phyloP scores from a whole-genome alignment of 2,888 invertebrate genomes.

The Aleiodes leptofemur region DNA sequence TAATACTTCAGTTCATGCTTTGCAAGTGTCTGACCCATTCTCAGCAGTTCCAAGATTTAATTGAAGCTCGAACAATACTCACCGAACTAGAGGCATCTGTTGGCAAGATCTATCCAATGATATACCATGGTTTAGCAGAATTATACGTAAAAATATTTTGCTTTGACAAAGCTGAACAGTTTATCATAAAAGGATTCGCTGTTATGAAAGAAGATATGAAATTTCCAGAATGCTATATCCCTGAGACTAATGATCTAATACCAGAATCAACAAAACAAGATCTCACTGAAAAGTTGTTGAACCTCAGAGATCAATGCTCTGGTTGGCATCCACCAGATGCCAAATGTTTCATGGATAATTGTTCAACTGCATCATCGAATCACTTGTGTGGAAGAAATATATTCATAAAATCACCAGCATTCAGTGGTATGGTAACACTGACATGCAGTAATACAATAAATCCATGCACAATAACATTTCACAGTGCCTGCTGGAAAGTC shows the following conservation, averaged over 20 bases:
- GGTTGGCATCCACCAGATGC: slow-evolving; percentile 64
- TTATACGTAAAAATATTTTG: slow-evolving; percentile 61
- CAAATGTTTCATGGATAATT: slow-evolving; percentile 59
- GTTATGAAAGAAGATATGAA: slow-evolving; percentile 47
- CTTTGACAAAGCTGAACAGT: slow-evolving; percentile 58
- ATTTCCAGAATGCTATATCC: slow-evolving; percentile 56
- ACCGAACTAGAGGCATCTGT: slow-evolving; percentile 51
- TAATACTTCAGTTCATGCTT: slow-evolving; percentile 24
- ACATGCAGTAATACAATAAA: slow-evolving; percentile 59
- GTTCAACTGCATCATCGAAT: slow-evolving; percentile 53
- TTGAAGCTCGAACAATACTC: slow-evolving; percentile 54
- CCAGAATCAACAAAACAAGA: slow-evolving; percentile 50
- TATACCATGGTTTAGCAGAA: slow-evolving; percentile 59
- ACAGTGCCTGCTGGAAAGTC: slow-evolving; percentile 64
- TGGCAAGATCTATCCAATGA: slow-evolving; percentile 56
- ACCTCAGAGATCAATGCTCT: slow-evolving; percentile 56
- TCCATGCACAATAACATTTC: slow-evolving; percentile 62
- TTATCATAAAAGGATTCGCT: slow-evolving; percentile 53
- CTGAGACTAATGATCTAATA: slow-evolving; percentile 58
- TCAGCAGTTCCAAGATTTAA: slow-evolving; percentile 51
- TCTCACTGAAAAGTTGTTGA: slow-evolving; percentile 26
- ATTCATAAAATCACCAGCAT: slow-evolving; percentile 64
- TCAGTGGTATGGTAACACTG: slow-evolving; percentile 61
- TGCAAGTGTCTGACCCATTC: slow-evolving; percentile 31
- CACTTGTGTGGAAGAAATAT: slow-evolving; percentile 45